Conservation (phyloP, 2,113 vertebrate genomes). For the Grus americana region DNA sequence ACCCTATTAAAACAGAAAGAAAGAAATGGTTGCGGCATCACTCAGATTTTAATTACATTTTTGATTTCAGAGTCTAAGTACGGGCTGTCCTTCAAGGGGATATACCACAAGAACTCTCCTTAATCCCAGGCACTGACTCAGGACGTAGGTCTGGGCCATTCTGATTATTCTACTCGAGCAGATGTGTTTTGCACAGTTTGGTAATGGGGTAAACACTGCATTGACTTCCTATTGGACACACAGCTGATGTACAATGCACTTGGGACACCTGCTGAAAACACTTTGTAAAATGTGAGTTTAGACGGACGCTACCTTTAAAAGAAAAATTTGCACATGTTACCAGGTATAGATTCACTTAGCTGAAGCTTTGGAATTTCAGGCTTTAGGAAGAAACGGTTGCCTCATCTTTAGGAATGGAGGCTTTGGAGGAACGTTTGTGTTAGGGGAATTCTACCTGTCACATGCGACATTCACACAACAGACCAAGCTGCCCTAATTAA, state of each 20-base stretch:
- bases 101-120: neutral
- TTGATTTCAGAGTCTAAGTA: neutral
- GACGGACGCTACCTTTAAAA: neutral
- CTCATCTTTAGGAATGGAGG: neutral
- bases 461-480: accelerated
- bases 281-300: neutral
- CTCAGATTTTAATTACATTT: neutral
- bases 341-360: neutral
- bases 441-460: neutral
- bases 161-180: neutral
- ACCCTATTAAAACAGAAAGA: conserved; percentile 76
- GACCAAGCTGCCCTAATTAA: neutral
- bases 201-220: neutral
- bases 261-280: neutral
- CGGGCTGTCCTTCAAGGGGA: neutral
- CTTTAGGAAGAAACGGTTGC: neutral
- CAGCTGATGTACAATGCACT: neutral
- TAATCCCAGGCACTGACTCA: neutral
- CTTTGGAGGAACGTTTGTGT: neutral
- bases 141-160: neutral
- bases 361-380: neutral
- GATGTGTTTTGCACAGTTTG: neutral
- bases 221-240: neutral
- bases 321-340: neutral
- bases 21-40: neutral